Base-by-base conservation (phyloP, 2,113 vertebrate species). In the Phycodurus eques region DNA sequence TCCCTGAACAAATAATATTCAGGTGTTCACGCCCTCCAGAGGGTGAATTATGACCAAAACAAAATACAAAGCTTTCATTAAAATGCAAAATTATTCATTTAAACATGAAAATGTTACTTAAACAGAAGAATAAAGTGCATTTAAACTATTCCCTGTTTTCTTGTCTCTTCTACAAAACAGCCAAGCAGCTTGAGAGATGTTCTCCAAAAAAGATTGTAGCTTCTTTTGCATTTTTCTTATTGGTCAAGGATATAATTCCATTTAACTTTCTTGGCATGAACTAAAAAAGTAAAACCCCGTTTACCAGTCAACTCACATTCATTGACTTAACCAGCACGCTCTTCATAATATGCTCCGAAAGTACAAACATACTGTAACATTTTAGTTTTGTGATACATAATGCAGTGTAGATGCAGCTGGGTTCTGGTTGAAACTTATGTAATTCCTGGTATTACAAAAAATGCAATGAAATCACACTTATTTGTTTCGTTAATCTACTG, bases 1-100 rank as follows among this genome's bases (percentile, higher is more conserved):
- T 57, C 70, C 51, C 33, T 67, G 54, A 60, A 42, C 62, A 80
- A 80, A 73, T 54, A 67, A 44, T 4, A 39, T 59, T 6, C 15
- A 68, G 43, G 42, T 65, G 47, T 44, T 14, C 33, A 68, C 67
- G 60, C 5, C 56, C 27, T 31, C 22, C 56, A 31, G 12, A 7
- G 14, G 31, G 31, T 61, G 59, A 35, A 35, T 35, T 61, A 61
- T 61, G 6, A 61, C 59, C 59, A 33, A 61, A 61, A 59, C 56
- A 59, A 61, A 27, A 61, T 61, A 13, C 14, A 42, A 43, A 11
- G 39, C n/a, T 43, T 43, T 43, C 39, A 64, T n/a, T 42, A 64
- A 64, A 64, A 44, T 64, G 62, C 39, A 22, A 64, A 64, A 8
- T n/a, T 64, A 61, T 64, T 64, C 20, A 64, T 64, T 64, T 64